Evolutionary conservation across 53 echinoderm and acorn worm genomes (phyloP), one percentile per base, ranked within the genome.

Genomic region (Henricia sp.): DNA sequence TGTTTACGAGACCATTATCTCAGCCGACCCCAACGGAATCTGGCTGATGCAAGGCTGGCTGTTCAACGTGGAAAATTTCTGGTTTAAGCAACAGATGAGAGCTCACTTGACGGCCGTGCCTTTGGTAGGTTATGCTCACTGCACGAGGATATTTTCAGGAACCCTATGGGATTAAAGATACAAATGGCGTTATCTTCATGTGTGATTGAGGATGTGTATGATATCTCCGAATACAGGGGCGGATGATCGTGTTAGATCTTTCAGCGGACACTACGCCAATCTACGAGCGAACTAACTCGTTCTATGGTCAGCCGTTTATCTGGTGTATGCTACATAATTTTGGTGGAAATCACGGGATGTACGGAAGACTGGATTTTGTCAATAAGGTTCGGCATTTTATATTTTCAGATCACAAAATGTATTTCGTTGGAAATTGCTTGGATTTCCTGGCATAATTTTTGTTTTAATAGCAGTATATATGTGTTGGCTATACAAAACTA

Each of bases 41-140:
- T 97, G 97, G 97, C 77, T 97, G 41, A 97, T 97, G 97, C 94
- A 92, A 71, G 94, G 94, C 3, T 97, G 97, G 97, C 74, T 97
- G 20, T 97, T 97, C 50, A 71, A 72, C 33, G 53, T 83, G 19
- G 48, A 34, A 54, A 41, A 19, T 19, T 92, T 88, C 68, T 97
- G 97, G 97, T 72, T 46, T 2, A 86, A 68, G n/a, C 40, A 78
- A 4, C 92, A 86, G 23, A 89, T 90, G 38, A 92, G 88, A 58
- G 94, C 97, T 32, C 85, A 90, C 38, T 69, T 97, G 11, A 68
- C 57, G 9, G 97, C 67, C 21, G 94, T 97, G 25, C 97, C 97
- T 2, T 46, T 85, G 86, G 97, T 90, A 88, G 48, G 51, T 37
- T n/a, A 5, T 23, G 19, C 53, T n/a, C 6, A 53, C 23, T 53